A percentile compares a stretch with the other conserved stretches of the same genome.
Conservation (phyloP, 2,888 invertebrate genomes). For the Apamea sordens region DNA sequence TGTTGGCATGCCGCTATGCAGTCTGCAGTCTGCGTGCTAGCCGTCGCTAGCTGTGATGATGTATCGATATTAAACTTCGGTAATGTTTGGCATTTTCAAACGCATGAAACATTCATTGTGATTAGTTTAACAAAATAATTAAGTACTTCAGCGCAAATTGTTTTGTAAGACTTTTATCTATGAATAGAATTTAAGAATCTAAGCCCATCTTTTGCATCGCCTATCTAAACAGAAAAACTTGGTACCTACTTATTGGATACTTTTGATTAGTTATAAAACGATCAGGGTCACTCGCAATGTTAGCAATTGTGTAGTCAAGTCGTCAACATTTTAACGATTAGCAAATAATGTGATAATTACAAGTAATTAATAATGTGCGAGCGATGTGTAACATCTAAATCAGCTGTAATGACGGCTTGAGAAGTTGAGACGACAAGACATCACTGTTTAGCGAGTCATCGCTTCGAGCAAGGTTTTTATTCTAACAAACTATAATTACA, state of each 20-base stretch:
- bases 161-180: background rate
- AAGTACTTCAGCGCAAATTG: background rate
- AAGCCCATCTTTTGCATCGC: background rate
- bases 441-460: slow-evolving; percentile 23
- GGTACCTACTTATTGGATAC: background rate
- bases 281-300: background rate
- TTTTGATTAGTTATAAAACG: background rate
- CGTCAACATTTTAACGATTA: slow-evolving; percentile 42
- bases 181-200: background rate
- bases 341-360: slow-evolving; percentile 41
- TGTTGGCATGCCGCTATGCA: slow-evolving; percentile 26
- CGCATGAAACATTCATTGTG: background rate
- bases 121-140: slow-evolving; percentile 10
- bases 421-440: slow-evolving; percentile 5
- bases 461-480: slow-evolving; percentile 38
- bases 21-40: slow-evolving; percentile 4
- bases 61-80: slow-evolving; percentile 18
- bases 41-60: slow-evolving; percentile 1
- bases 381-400: slow-evolving; percentile 11
- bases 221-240: background rate
- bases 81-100: slow-evolving; percentile 1
- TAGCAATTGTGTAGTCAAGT: background rate
- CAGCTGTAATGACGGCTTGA: slow-evolving; percentile 5
- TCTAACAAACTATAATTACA: slow-evolving; percentile 27
- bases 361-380: slow-evolving; percentile 20